Percentiles rank a stretch among this genome's conserved stretches.
phyloP scores from a whole-genome alignment of 2,797 vertebrate genomes.

The Acridotheres tristis region DNA sequence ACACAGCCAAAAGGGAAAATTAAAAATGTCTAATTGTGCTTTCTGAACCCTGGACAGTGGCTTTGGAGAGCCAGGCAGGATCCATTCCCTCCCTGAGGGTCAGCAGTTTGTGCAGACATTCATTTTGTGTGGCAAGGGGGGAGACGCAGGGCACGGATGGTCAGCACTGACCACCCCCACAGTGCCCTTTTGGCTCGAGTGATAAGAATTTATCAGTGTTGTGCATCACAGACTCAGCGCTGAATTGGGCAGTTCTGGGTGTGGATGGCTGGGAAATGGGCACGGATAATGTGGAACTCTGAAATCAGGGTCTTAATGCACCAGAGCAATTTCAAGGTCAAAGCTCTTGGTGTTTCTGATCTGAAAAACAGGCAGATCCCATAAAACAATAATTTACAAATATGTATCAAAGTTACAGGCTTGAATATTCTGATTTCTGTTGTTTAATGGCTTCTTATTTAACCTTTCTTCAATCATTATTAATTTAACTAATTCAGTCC shows the following conservation, averaged over 20 bases:
- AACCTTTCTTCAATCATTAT: not conserved
- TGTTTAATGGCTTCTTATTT: not conserved
- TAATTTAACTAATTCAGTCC: not conserved
- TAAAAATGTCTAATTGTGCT: not conserved
- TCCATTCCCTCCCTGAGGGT: not conserved
- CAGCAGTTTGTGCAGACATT: not conserved
- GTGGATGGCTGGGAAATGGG: not conserved
- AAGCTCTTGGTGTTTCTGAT: not conserved
- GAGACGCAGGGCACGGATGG: not conserved
- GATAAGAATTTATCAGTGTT: fast-evolving
- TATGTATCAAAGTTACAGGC: not conserved
- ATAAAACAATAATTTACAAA: not conserved
- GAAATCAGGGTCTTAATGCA: not conserved
- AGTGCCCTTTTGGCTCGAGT: not conserved
- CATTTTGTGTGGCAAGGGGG: not conserved
- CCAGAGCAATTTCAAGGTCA: not conserved
- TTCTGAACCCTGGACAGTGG: not conserved
- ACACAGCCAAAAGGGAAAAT: not conserved
- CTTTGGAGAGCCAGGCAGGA: not conserved
- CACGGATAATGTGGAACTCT: not conserved
- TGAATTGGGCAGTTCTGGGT: not conserved
- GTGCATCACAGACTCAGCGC: fast-evolving
- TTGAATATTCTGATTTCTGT: not conserved
- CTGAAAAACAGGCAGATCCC: not conserved
- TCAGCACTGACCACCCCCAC: fast-evolving